Base-by-base conservation (phyloP, 2,888 invertebrate species). In the Leucoma salicis region DNA sequence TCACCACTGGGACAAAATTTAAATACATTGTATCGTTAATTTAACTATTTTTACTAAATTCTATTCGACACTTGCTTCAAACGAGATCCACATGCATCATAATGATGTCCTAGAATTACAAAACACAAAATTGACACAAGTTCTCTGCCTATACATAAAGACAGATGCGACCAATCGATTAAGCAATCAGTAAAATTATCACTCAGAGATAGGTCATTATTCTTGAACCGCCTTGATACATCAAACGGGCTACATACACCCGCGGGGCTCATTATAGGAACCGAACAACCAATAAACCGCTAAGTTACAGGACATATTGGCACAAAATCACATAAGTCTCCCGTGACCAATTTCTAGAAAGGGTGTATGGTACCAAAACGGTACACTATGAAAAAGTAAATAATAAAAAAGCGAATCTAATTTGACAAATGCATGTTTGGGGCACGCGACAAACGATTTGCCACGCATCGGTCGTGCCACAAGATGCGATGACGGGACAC, bases 381-480 rank as follows among this genome's bases (percentile, higher is more conserved):
- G 69, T 50, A 54, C 63, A 67, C 70, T 66, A 66, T 70, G 61
- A 73, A 76, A 75, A 78, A 27, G 6, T 75, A 79, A 81, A 78
- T 75, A 83, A 61, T 69, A 74, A 82, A 81, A 84, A 83, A 84
- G 82, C 84, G 82, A 61, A 63, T 74, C 88, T 74, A 87, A 88
- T 84, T 72, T 84, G 83, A 88, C 80, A 83, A 88, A 89, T 84
- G 82, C 75, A 66, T 87, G 85, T 85, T 88, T 79, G 78, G 80
- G 80, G 77, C 86, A 86, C 87, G 84, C 82, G 86, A 78, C 84
- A 62, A 44, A 46, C 57, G 63, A 78, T 84, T 76, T 42, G 77
- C 52, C 68, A 70, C 74, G 78, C 70, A 55, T 51, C 59, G 69
- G 53, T 60, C 64, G 68, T 62, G 55, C 39, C 54, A 54, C 64